Evolutionary conservation across 2,113 vertebrate species (phyloP), one percentile per base, ranked within the genome.

Genomic region (Pteruthius melanotis): DNA sequence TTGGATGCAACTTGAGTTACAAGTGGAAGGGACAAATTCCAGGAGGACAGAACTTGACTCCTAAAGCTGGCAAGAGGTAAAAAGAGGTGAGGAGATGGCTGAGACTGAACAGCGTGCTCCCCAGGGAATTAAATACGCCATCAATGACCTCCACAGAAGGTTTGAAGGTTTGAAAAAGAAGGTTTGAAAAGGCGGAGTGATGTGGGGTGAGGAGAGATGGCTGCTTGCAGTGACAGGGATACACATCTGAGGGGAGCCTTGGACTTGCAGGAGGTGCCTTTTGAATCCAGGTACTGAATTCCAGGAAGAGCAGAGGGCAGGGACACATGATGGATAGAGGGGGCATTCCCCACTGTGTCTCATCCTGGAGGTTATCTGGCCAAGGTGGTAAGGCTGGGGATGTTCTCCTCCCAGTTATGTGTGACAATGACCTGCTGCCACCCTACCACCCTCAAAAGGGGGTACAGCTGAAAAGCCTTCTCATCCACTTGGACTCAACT

Each of bases 281-380:
- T 47, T 33, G 35, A 70, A 76, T 82, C 9, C 21, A 82, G 30
- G 12, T 13, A 4, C 18, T 33, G 39, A 57, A 30, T 52, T 75
- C 28, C 39, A 68, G 45, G 24, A 53, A 39, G 60, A 60, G 49
- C 16, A 74, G 33, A 63, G 26, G 18, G 13, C 28, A n/a, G 65
- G 22, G 19, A n/a, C 5, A 21, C 4, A 1, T 5, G 23, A 17
- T 28, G 19, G 26, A 30, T 42, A 31, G 31, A 52, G 11, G 16
- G 7, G 7, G 2, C 0, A 0, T 21, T 69, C 27, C 47, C 24
- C 17, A 26, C 6, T 2, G 7, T 15, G 15, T 7, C 9, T 80
- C 6, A 8, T 27, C n/a, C 42, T 42, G 42, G 49, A 35, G 27
- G 31, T 9, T 66, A 50, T 12, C 30, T 61, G 52, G n/a, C 80